Percentiles rank a stretch among this genome's conserved stretches.
Evolutionary conservation across 2,888 invertebrate species (phyloP).

Genomic region (Acleris emargana): DNA sequence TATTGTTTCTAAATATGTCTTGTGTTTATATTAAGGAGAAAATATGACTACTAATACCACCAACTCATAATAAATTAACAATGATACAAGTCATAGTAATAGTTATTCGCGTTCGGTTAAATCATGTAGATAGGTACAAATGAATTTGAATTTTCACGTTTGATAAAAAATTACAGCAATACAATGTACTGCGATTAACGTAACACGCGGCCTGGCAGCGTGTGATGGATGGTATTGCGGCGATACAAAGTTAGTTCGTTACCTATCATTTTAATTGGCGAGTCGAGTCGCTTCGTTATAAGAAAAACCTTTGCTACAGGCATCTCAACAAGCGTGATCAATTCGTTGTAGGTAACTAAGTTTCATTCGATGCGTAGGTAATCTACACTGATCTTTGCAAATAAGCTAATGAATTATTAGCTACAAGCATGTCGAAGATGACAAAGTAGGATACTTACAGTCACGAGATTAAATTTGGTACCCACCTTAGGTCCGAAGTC

Average conservation of each 20-base stretch:
- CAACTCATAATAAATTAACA: background rate
- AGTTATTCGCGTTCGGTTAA: background rate
- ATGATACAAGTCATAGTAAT: background rate
- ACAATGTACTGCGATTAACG: conserved; percentile 35
- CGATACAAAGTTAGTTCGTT: conserved; percentile 26
- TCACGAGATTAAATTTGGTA: too few relatives aligned
- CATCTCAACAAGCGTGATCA: background rate
- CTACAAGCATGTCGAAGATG: background rate
- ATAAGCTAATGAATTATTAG: background rate
- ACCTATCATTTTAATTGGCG: conserved; percentile 29
- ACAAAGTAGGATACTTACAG: background rate
- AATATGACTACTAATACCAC: background rate
- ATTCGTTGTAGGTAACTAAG: background rate
- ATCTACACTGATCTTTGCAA: background rate
- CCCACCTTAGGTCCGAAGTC: too few relatives aligned
- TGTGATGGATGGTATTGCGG: conserved; percentile 34
- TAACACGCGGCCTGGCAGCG: conserved; percentile 34
- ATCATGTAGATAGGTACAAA: conserved; percentile 17
- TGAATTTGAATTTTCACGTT: conserved; percentile 37
- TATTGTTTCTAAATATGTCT: conserved; percentile 15
- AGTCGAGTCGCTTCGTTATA: background rate
- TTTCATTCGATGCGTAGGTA: conserved; percentile 3
- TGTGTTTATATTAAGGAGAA: background rate
- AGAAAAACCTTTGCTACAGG: background rate
- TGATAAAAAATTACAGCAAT: conserved; percentile 35